Evolutionary conservation across 2,888 invertebrate genomes (phyloP).

Genomic region (Beris morrisii): DNA sequence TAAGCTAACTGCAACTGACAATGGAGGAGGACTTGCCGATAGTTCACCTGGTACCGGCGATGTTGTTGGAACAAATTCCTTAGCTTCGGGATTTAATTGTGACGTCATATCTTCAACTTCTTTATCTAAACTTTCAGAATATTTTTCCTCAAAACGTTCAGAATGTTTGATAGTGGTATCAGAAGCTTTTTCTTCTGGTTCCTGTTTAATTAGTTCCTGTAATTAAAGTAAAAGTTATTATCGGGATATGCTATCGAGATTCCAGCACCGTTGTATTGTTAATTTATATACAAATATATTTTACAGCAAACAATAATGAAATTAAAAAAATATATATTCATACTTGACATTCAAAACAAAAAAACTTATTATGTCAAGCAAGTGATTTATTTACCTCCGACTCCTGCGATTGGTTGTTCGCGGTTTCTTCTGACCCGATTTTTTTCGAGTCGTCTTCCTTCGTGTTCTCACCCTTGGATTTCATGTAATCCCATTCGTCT

Average conservation of each 20-base stretch:
- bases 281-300: conserved; percentile 29
- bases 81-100: conserved; percentile 80
- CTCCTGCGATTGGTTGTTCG: conserved; percentile 41
- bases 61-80: conserved; percentile 77
- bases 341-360: conserved; percentile 27
- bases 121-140: conserved; percentile 28
- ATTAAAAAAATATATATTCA: conserved; percentile 25
- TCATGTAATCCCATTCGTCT: conserved; percentile 87
- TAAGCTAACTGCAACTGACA: background rate
- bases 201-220: conserved; percentile 17
- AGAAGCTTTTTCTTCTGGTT: conserved; percentile 19
- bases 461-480: conserved; percentile 66
- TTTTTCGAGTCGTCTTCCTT: conserved; percentile 48
- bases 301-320: conserved; percentile 23
- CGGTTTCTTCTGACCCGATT: background rate
- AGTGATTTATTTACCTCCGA: conserved; percentile 32
- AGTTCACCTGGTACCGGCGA: conserved; percentile 58
- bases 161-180: conserved; percentile 2
- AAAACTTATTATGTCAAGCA: conserved; percentile 12
- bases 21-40: background rate
- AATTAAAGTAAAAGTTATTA: conserved; percentile 6
- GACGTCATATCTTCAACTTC: conserved; percentile 63
- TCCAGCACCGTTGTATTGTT: conserved; percentile 17
- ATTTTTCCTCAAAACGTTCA: conserved; percentile 7
- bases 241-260: background rate